Conservation (phyloP, 2,113 vertebrate species). For the Caracal caracal region DNA sequence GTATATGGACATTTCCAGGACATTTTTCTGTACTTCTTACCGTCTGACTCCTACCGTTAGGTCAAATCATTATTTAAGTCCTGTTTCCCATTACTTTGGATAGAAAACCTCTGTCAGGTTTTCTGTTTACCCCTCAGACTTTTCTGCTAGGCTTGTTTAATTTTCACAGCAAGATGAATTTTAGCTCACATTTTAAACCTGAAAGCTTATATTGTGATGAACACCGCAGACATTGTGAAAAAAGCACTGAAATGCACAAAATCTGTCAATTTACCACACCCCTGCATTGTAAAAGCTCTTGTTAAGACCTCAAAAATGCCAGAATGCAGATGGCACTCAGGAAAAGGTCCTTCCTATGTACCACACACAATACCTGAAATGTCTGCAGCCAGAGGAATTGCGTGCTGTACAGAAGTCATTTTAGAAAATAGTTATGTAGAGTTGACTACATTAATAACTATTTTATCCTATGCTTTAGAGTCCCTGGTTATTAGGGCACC, state of each 20-base stretch:
- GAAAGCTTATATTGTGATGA: neutral
- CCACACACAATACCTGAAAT: neutral
- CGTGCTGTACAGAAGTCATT: neutral
- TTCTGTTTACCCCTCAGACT: neutral
- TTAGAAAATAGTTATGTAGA: neutral
- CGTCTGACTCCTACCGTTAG: neutral
- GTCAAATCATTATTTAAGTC: neutral
- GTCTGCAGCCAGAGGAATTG: neutral
- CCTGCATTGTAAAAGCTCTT: neutral
- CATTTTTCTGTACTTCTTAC: neutral
- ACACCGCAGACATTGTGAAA: neutral
- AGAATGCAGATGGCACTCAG: neutral
- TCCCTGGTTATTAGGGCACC: neutral
- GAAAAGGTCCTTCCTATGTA: neutral
- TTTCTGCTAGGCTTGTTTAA: neutral
- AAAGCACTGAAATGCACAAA: neutral
- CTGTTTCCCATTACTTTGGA: neutral
- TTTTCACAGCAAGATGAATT: neutral
- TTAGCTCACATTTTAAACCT: neutral
- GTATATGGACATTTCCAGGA: neutral
- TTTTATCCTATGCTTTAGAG: neutral
- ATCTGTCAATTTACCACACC: neutral
- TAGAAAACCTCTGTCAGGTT: neutral
- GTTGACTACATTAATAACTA: neutral
- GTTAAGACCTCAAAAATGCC: neutral